Evolutionary conservation across 1,140 invertebrate species (phyloP).

Genomic region (Camponotus floridanus): DNA sequence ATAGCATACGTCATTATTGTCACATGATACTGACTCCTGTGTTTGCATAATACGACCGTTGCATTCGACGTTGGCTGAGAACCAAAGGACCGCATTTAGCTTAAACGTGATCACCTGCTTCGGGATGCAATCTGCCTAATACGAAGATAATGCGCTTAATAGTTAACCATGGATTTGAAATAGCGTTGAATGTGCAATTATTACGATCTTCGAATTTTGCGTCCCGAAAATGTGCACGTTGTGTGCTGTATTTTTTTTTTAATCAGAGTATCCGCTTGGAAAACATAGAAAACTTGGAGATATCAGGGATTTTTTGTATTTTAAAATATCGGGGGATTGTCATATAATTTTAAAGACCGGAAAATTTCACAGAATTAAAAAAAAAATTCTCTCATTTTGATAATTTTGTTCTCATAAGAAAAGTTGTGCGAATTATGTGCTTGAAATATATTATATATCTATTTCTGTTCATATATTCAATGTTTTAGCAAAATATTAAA

Average conservation of each 20-base stretch:
- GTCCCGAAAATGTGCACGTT: not conserved
- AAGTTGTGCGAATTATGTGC: no score
- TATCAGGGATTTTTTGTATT: no score
- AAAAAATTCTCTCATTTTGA: no score
- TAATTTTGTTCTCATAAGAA: no score
- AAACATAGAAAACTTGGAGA: no score
- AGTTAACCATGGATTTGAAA: not conserved
- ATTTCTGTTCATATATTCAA: no score
- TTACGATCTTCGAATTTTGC: not conserved
- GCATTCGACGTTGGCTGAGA: constrained; percentile 23
- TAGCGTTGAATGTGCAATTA: not conserved
- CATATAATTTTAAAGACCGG: no score
- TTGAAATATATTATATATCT: no score
- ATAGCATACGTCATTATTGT: not conserved
- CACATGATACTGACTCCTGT: constrained; percentile 1
- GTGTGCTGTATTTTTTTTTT: not conserved
- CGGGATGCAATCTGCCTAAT: not conserved
- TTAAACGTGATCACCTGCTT: constrained; percentile 3
- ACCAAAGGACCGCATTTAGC: constrained; percentile 36
- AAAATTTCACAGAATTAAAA: no score
- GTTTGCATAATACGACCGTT: constrained; percentile 17
- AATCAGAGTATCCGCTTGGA: no score
- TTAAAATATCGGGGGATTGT: no score
- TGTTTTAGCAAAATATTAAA: no score
- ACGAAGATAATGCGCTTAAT: not conserved